Evolutionary conservation across 2,888 invertebrate species (phyloP), one percentile per base, ranked within the genome.

Genomic region (Anthoptus insignis): DNA sequence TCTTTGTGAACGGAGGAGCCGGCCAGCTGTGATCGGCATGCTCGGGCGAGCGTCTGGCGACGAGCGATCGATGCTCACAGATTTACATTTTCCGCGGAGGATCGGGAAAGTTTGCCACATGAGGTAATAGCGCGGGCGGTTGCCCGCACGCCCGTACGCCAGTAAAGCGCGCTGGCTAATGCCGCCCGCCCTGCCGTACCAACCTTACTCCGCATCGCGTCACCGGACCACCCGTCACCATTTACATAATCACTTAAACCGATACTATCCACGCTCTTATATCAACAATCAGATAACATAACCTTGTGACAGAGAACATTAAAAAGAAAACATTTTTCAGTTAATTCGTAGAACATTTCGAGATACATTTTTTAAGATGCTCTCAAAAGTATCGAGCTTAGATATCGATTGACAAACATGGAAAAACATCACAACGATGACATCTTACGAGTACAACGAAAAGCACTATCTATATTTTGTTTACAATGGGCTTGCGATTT

Each of bases 31-130:
- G 89, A 84, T 85, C 88, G 83, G 82, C 85, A 83, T 81, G 86
- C 80, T 84, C 83, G 80, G 81, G 78, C 80, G 86, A 86, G 86
- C 85, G 88, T 87, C 88, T 86, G 83, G 80, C 82, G 80, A 76
- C 79, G 79, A 71, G 81, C 91, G 93, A 92, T 92, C 93, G 93
- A 92, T 93, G 90, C 86, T 54, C 87, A 86, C 88, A 85, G 91
- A 92, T 92, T 93, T 90, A 92, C 91, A 92, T 93, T 91, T 91
- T 90, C 88, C 89, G 87, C 82, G 75, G 81, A 85, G 91, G 85
- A 91, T 92, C 92, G 91, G 84, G 83, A 92, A 93, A 93, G 92
- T 93, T 93, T 92, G 88, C 87, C 87, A 88, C 88, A 88, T 88
- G 89, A 80, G 80, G 81, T 76, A 76, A 74, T 71, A 71, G 79